Conservation (phyloP, 2,797 vertebrate species). For the Poeciliopsis turneri region DNA sequence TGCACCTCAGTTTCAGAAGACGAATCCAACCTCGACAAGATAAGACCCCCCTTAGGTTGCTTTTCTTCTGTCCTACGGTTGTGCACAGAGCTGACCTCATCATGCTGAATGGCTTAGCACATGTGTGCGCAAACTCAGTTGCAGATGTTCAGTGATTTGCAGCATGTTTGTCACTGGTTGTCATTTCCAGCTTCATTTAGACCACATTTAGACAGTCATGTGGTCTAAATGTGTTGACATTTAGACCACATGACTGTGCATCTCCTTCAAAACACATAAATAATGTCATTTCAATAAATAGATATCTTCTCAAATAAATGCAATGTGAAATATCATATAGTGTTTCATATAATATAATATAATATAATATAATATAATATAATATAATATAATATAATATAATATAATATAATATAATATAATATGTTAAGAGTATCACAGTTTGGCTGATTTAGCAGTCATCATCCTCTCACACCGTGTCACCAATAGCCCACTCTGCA, state of each 20-base stretch:
- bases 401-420: conserved; percentile 15
- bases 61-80: conserved; percentile 6
- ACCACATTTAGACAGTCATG: no score
- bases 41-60: background rate
- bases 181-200: conserved; percentile 21
- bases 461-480: no score
- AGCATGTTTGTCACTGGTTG: conserved; percentile 26
- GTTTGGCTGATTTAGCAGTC: no score
- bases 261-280: background rate
- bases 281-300: background rate
- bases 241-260: conserved; percentile 1
- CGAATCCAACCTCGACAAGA: background rate
- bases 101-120: background rate
- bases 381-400: background rate
- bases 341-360: background rate
- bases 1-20: background rate
- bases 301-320: background rate
- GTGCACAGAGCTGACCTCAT: conserved; percentile 5
- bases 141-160: conserved; percentile 38
- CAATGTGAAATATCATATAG: background rate
- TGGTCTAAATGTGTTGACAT: background rate
- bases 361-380: background rate
- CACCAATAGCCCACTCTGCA: no score
- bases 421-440: background rate
- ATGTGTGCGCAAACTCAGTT: conserved; percentile 20